These are phyloP conservation scores for Myrmophylax atrothorax DNA, from an alignment of 2,113 vertebrate genomes.

Conservation along the genomic window DNA sequence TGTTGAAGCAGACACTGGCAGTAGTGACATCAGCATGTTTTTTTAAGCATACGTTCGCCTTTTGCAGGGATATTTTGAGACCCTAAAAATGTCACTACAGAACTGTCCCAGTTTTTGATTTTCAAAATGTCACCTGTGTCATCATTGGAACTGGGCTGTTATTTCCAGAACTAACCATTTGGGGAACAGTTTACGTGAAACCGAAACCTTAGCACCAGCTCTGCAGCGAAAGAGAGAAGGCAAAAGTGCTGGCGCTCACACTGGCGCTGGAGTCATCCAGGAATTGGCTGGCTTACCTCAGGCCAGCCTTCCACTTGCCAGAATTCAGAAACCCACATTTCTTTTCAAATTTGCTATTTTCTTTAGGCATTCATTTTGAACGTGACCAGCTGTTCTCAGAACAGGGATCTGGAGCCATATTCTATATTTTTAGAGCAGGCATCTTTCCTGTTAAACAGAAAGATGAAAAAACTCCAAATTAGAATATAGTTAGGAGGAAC, in stretches of 20 bases:
- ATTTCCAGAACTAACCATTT: conserved; percentile 69
- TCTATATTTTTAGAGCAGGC: conserved; percentile 68
- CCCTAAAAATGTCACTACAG: conserved; percentile 66
- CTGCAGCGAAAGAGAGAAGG: conserved; percentile 33
- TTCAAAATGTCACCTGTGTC: conserved; percentile 72
- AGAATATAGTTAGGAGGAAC: conserved; percentile 53
- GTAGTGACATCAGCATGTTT: conserved; percentile 68
- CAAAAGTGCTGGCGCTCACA: conserved; percentile 52
- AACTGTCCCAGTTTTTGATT: conserved; percentile 68
- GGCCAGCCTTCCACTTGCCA: conserved; percentile 55
- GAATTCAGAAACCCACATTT: conserved; percentile 49
- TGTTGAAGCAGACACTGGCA: conserved; percentile 52
- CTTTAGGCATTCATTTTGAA: conserved; percentile 68
- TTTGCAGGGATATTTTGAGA: conserved; percentile 71
- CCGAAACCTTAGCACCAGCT: conserved; percentile 62
- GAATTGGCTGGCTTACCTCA: conserved; percentile 59
- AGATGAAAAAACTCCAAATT: conserved; percentile 67
- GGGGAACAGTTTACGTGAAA: conserved; percentile 42
- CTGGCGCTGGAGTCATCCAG: conserved; percentile 38
- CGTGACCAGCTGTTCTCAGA: conserved; percentile 71
- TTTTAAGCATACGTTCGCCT: conserved; percentile 64
- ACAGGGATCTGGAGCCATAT: conserved; percentile 64
- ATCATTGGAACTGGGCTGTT: conserved; percentile 63
- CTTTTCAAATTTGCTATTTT: conserved; percentile 68
- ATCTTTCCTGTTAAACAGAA: conserved; percentile 69